These are phyloP conservation scores for Andrena flavipes DNA, from an alignment of 2,888 invertebrate species.

Conservation along the genomic window DNA sequence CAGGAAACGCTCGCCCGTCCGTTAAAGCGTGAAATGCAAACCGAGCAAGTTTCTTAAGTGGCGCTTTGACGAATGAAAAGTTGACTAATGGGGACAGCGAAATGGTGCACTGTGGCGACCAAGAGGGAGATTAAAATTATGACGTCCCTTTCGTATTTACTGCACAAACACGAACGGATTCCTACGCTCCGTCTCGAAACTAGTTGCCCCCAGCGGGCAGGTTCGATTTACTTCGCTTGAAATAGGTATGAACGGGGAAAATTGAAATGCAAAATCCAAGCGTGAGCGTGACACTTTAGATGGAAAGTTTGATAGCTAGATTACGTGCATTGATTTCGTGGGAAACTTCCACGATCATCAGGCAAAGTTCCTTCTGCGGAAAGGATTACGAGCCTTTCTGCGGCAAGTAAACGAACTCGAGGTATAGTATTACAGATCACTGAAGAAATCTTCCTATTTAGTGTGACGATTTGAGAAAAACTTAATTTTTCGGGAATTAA, in stretches of 20 bases:
- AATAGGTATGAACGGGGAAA: background rate
- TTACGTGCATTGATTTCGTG: conserved; percentile 22
- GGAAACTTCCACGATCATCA: background rate
- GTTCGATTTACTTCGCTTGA: background rate
- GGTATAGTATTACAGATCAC: no score
- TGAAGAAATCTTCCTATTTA: no score
- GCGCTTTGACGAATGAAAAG: background rate
- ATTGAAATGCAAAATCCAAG: conserved; percentile 41
- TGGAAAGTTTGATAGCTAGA: conserved; percentile 12
- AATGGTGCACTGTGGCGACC: background rate
- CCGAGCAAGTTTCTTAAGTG: background rate
- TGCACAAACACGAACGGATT: background rate
- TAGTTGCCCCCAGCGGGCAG: background rate
- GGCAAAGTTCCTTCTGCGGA: background rate
- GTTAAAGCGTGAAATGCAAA: conserved; percentile 7
- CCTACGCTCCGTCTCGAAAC: background rate
- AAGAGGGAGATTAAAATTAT: background rate
- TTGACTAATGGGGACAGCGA: background rate
- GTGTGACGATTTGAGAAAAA: no score
- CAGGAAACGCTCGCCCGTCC: conserved; percentile 3
- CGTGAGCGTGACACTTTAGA: conserved; percentile 11
- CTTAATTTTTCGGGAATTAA: no score
- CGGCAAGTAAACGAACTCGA: background rate
- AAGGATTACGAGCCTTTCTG: background rate
- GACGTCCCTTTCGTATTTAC: background rate